Base-by-base conservation (phyloP, 2,888 invertebrate species). In the Calliphora vomitoria region DNA sequence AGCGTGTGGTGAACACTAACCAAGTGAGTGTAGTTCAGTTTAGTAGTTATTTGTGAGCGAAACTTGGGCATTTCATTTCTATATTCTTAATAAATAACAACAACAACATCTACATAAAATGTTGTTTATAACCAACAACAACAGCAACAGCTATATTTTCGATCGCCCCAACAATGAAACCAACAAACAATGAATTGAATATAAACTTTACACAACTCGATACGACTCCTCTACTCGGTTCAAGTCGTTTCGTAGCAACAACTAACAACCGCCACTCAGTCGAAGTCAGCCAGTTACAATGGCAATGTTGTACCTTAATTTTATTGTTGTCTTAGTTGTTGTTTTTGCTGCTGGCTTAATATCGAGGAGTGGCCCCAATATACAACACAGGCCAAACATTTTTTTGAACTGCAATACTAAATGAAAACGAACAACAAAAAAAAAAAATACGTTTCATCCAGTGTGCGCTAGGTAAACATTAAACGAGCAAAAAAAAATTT, bases 261-360 rank as follows among this genome's bases (percentile, higher is more conserved):
- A 47, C 79, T 66, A 60, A 31, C 64, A 75, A 69, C 69, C 50
- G 64, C 64, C 47, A 25, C 4, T 8, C 53, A 10, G 53, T 71
- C 50, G 53, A 25, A 75, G 68, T 78, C 79, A 76, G 75, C 60
- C 71, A 55, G 53, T 82, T 85, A 82, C 87, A 87, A 85, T 87
- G 82, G 85, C 87, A 82, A 82, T 85, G 85, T 87, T 87, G 82
- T 85, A 87, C 87, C 85, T 87, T 85, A 85, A 81, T 82, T 82
- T 86, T 60, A 78, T 79, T 79, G 44, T 53, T 79, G 66, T 72
- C 72, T 60, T 35, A 55, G 41, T 64, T 53, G 35, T 62, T 78
- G 18, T 38, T 74, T 31, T 15, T 75, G 80, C 60, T 62, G 75
- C 62, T 85, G 75, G 62, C 80, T 85, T 76, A 80, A 87, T 85